These are phyloP conservation scores for Triops longicaudatus DNA, from an alignment of 1,140 invertebrate genomes.

Conservation along the genomic window DNA sequence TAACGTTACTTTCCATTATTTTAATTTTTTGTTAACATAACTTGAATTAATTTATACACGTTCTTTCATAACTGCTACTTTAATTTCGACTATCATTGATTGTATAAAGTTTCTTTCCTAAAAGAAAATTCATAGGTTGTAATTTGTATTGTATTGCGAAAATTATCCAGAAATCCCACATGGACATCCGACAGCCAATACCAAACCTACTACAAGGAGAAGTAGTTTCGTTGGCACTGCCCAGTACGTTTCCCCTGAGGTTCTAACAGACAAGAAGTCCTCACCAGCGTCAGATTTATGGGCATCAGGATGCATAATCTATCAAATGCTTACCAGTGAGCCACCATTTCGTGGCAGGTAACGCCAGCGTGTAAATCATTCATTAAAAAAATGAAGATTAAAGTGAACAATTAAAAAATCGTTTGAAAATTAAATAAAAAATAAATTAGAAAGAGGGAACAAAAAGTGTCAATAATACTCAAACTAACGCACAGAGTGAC, in stretches of 20 bases:
- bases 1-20: background rate
- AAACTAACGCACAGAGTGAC: no score
- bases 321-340: slow-evolving; percentile 89
- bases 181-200: slow-evolving; percentile 27
- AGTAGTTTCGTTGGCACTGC: slow-evolving; percentile 98
- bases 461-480: no score
- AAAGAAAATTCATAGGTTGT: no score
- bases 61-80: no score
- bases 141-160: background rate
- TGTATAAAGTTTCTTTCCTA: no score
- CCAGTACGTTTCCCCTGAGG: slow-evolving; percentile 95
- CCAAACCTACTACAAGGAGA: slow-evolving; percentile 39
- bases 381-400: background rate
- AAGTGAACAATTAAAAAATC: no score
- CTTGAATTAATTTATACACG: background rate
- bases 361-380: slow-evolving; percentile 29
- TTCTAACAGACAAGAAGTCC: slow-evolving; percentile 71
- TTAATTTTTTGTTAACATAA: no score
- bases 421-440: no score
- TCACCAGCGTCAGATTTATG: slow-evolving; percentile 86
- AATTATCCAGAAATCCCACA: slow-evolving; percentile 6
- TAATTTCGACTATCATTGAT: no score
- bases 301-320: slow-evolving; percentile 95
- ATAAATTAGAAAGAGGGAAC: no score
- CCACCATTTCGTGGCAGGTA: slow-evolving; percentile 79